phyloP scores from a whole-genome alignment of 2,797 vertebrate genomes.

The Xyrichtys novacula region DNA sequence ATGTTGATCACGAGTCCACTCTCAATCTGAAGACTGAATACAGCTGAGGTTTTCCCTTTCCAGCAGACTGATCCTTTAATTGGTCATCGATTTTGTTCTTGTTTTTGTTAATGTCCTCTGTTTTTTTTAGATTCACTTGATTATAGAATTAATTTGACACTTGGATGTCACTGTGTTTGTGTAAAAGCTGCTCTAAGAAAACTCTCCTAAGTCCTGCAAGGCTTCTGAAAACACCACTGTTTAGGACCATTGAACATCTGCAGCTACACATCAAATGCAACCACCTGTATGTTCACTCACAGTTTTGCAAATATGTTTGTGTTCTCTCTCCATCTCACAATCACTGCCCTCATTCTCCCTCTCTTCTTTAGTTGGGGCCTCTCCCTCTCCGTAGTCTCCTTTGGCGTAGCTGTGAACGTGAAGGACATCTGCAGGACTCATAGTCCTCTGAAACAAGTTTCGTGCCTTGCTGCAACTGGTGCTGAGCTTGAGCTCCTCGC shows the following conservation, averaged over 20 bases:
- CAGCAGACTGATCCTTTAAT: neutral
- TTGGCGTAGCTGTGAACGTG: conserved; percentile 93
- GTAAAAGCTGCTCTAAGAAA: too few species aligned
- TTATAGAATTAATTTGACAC: neutral
- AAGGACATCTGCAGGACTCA: conserved; percentile 87
- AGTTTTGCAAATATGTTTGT: conserved; percentile 40
- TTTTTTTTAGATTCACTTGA: neutral
- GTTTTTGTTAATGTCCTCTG: neutral
- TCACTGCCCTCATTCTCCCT: conserved; percentile 73
- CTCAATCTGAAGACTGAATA: neutral
- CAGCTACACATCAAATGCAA: neutral
- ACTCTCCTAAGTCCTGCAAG: too few species aligned
- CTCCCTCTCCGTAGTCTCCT: conserved; percentile 84
- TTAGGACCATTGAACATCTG: neutral
- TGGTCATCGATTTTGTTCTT: neutral
- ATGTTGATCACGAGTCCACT: neutral
- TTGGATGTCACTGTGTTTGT: neutral
- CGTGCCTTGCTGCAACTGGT: conserved; percentile 55
- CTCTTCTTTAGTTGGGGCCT: conserved; percentile 60
- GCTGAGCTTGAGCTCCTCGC: conserved; percentile 30
- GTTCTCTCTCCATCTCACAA: conserved; percentile 55
- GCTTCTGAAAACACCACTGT: too few species aligned
- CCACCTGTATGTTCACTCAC: conserved; percentile 37
- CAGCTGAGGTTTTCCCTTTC: neutral
- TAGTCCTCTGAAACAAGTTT: conserved; percentile 84